Evolutionary conservation across 2,113 vertebrate genomes (phyloP).

Genomic region (Syngnathoides biaculeatus): DNA sequence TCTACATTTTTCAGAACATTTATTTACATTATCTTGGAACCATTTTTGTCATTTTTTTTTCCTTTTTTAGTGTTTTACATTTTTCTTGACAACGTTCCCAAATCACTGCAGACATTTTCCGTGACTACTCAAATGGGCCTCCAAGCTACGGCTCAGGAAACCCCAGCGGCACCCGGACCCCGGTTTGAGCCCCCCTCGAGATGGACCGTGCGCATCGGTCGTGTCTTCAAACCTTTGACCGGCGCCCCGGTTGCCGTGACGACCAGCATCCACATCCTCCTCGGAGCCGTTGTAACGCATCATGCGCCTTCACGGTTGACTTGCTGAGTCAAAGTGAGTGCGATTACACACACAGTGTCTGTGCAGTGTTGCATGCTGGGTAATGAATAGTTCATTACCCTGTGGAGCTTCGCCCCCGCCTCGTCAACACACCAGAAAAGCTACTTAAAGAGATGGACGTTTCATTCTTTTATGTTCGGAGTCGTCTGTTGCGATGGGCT

Average conservation of each 20-base stretch:
- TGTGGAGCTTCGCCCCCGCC: constrained; percentile 17
- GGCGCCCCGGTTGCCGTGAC: neutral
- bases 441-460: neutral
- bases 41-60: no score
- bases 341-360: neutral
- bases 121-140: neutral
- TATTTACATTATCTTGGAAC: no score
- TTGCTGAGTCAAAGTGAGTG: neutral
- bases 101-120: neutral
- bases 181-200: neutral
- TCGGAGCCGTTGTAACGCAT: neutral
- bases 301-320: neutral
- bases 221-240: neutral
- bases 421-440: constrained; percentile 15
- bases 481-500: neutral
- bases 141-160: neutral
- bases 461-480: neutral
- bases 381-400: constrained; percentile 59
- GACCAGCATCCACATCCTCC: neutral
- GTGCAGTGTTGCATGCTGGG: neutral
- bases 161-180: neutral
- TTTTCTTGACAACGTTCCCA: neutral
- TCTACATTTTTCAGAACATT: neutral
- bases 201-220: neutral
- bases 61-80: no score